phyloP scores from a whole-genome alignment of 2,113 vertebrate genomes.

The Plestiodon gilberti region DNA sequence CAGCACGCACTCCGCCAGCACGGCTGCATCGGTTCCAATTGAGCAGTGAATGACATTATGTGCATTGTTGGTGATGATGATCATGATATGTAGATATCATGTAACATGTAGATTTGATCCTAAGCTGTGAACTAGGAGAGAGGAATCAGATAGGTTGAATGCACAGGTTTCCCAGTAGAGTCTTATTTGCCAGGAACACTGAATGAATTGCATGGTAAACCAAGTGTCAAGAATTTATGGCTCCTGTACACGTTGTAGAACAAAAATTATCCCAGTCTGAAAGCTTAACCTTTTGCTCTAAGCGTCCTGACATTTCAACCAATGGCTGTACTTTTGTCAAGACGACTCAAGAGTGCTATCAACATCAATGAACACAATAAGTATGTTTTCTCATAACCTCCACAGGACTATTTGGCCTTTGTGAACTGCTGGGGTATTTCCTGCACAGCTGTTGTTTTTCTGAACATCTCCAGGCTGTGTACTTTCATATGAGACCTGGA shows the following conservation, averaged over 20 bases:
- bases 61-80: background rate
- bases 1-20: no score
- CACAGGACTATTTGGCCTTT: background rate
- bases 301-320: constrained; percentile 12
- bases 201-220: constrained; percentile 8
- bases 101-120: background rate
- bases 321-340: constrained; percentile 16
- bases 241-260: background rate
- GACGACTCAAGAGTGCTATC: constrained; percentile 6
- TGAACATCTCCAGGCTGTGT: background rate
- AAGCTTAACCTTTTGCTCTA: constrained; percentile 17
- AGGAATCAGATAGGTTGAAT: background rate
- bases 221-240: constrained; percentile 1
- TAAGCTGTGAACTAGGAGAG: background rate
- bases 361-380: background rate
- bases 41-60: background rate
- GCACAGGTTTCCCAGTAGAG: background rate
- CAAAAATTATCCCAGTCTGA: constrained; percentile 26
- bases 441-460: background rate
- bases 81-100: background rate
- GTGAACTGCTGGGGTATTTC: background rate
- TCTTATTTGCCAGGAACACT: background rate
- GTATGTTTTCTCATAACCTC: background rate
- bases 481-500: background rate
- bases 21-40: no score